phyloP scores from a whole-genome alignment of 2,113 vertebrate genomes.

The Motacilla tschutschensis region DNA sequence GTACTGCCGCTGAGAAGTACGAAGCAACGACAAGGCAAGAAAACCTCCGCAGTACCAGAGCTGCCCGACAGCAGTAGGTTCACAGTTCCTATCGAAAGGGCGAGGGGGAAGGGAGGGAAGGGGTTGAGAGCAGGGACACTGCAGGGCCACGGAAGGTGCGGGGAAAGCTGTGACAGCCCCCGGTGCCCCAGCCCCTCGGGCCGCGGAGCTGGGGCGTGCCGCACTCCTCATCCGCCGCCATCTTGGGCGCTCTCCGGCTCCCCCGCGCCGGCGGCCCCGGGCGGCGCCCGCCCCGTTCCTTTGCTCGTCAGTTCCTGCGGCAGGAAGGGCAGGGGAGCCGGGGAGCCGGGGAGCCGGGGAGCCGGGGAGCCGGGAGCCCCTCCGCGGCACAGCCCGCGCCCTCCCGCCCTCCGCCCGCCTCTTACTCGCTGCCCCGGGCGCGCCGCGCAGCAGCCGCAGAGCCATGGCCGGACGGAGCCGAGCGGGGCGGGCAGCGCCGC shows the following conservation, averaged over 20 bases:
- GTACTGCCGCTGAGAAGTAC: rapidly evolving
- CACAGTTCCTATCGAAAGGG: background rate
- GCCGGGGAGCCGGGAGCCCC: background rate
- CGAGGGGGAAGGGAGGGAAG: too few species aligned
- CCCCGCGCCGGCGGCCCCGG: background rate
- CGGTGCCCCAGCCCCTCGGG: background rate
- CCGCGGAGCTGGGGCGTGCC: rapidly evolving
- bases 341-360: background rate
- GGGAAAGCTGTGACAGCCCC: rapidly evolving
- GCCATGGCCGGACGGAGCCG: background rate
- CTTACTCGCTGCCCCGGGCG: background rate
- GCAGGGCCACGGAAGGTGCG: rapidly evolving
- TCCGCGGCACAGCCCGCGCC: background rate
- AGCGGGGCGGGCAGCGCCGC: background rate
- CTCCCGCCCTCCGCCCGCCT: background rate
- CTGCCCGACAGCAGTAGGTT: rapidly evolving
- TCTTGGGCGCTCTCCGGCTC: background rate
- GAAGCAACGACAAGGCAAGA: rapidly evolving
- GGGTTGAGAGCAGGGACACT: background rate
- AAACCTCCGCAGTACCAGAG: background rate
- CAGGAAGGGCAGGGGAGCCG: background rate
- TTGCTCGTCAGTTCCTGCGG: background rate
- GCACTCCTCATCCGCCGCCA: background rate
- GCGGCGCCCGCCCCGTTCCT: background rate
- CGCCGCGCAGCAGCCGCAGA: background rate